phyloP scores from a whole-genome alignment of 2,888 invertebrate genomes.

The Chromoteleia sp. region DNA sequence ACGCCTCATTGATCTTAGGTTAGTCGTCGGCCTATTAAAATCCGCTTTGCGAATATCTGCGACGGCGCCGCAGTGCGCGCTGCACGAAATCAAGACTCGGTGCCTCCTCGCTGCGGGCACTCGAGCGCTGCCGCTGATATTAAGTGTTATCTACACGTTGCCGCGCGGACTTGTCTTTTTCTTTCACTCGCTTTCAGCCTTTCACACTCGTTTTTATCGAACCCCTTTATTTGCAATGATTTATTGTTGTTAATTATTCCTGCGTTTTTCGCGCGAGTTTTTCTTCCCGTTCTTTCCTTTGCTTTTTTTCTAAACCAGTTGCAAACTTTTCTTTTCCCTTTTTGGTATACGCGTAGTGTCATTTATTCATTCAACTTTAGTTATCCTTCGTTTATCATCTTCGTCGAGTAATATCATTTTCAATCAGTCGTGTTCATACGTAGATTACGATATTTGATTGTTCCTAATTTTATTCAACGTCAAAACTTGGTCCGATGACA shows the following conservation, averaged over 20 bases:
- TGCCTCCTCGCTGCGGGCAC: slow-evolving; percentile 58
- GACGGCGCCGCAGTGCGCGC: slow-evolving; percentile 57
- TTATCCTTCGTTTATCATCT: too few relatives aligned
- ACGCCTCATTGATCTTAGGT: slow-evolving; percentile 70
- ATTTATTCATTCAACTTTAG: too few relatives aligned
- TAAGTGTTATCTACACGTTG: slow-evolving; percentile 64
- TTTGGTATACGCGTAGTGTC: too few relatives aligned
- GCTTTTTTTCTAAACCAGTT: too few relatives aligned
- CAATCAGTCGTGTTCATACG: too few relatives aligned
- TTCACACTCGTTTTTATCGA: slow-evolving; percentile 56
- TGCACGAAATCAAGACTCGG: slow-evolving; percentile 61
- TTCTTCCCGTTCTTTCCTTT: too few relatives aligned
- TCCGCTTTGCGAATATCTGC: slow-evolving; percentile 67
- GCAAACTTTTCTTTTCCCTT: too few relatives aligned
- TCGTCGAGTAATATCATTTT: too few relatives aligned
- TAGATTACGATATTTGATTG: too few relatives aligned
- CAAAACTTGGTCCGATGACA: too few relatives aligned
- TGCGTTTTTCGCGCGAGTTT: slow-evolving; percentile 15
- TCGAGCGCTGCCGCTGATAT: slow-evolving; percentile 58
- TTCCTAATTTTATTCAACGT: too few relatives aligned
- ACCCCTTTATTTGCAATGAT: slow-evolving; percentile 56
- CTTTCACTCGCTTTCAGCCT: slow-evolving; percentile 45
- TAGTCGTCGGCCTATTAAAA: slow-evolving; percentile 71
- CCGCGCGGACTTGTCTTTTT: slow-evolving; percentile 28
- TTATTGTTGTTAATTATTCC: slow-evolving; percentile 58